Evolutionary conservation across 2,113 vertebrate species (phyloP), one percentile per base, ranked within the genome.

Genomic region (Myrmecophaga tridactyla): DNA sequence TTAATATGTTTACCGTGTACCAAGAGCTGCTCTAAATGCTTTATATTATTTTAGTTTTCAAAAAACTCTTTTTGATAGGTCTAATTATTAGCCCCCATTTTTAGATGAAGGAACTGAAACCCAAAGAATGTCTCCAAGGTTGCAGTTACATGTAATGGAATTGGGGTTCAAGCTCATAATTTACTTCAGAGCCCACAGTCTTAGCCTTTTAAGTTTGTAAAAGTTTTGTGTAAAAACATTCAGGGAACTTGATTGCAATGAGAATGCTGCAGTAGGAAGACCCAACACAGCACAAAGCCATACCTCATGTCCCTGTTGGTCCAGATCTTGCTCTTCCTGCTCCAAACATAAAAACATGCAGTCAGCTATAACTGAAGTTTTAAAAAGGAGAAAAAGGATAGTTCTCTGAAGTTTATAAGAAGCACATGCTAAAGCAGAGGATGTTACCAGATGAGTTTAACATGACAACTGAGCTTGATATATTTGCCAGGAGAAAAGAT

Each of bases 261-360:
- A 41, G 5, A 63, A 4, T 73, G 14, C 10, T 73, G 1, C 6
- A 70, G n/a, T 12, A 78, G 67, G 36, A 70, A 58, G 23, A 56
- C 13, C 34, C 13, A 39, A 58, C 3, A 14, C 7, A 27, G 77
- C 0, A 58, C 12, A 62, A 84, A 89, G 2, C 72, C 98, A 53
- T 98, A 99, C 99, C 99, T 99, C 99, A 92, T 94, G 98, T 81
- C 98, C 99, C 0, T 99, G 98, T 94, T 99, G 99, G 62, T 99
- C 99, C 96, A 98, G 98, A 62, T 99, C 99, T 46, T 97, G 98
- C 0, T 99, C 99, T 56, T 99, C 99, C 98, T 98, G 97, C 9
- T 98, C 97, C 98, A 95, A 97, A 97, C 23, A 98, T 2, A 98
- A 31, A 96, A 87, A 88, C 89, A 94, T 29, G 93, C 67, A 91